These are phyloP conservation scores for cattle (Bos taurus) DNA, from an alignment of 2,113 vertebrate species.

Conservation along the genomic window DNA sequence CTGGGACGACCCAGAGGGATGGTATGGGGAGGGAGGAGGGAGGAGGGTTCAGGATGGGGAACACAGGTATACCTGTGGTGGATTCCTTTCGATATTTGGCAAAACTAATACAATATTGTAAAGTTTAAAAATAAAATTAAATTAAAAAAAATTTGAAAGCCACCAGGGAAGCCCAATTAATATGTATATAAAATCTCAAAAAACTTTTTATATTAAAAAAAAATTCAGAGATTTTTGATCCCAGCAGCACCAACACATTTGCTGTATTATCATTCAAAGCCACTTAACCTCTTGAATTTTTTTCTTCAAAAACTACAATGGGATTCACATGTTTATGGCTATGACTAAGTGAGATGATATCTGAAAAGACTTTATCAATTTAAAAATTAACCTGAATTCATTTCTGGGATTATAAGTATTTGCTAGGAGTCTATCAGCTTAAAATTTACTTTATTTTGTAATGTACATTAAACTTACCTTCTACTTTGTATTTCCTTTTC, in stretches of 20 bases:
- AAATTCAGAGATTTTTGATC: neutral
- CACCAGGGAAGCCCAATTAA: no score
- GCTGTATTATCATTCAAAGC: neutral
- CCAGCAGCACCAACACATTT: neutral
- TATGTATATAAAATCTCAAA: no score
- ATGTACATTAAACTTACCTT: neutral
- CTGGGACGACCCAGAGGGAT: no score
- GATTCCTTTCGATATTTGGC: no score
- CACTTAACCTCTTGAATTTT: neutral
- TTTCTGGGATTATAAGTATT: neutral
- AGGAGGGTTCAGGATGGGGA: no score
- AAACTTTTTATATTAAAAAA: no score
- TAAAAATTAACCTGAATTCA: neutral
- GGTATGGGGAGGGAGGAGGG: no score
- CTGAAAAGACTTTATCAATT: neutral
- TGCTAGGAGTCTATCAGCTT: neutral
- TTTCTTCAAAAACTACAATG: neutral
- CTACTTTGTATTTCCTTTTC: neutral
- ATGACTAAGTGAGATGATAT: neutral
- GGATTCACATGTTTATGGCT: neutral
- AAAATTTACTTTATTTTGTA: neutral
- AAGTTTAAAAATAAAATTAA: no score
- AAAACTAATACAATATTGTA: no score
- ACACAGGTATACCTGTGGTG: no score
- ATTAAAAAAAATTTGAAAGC: no score